A percentile compares a stretch with the other conserved stretches of the same genome.
Evolutionary conservation across 2,113 vertebrate genomes (phyloP).

Genomic region (Toxotes jaculatrix): DNA sequence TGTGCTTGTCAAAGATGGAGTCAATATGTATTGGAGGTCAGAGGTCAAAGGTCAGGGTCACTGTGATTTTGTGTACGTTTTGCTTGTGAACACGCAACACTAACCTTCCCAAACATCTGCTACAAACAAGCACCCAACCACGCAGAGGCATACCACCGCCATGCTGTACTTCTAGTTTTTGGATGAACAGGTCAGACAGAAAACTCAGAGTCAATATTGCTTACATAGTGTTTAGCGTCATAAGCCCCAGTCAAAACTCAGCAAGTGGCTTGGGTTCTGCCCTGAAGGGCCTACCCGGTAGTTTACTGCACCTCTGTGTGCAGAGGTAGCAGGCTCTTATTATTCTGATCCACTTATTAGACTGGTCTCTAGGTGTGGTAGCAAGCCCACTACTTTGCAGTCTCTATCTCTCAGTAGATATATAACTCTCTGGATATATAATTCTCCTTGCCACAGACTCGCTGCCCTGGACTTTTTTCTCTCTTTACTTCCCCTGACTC

Average conservation of each 20-base stretch:
- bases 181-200: constrained; percentile 41
- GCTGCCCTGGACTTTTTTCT: constrained; percentile 56
- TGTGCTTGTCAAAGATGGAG: too few species aligned
- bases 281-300: constrained; percentile 56
- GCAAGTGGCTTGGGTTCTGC: constrained; percentile 62
- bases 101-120: too few species aligned
- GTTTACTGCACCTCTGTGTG: constrained; percentile 71
- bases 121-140: too few species aligned
- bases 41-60: too few species aligned
- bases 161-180: too few species aligned
- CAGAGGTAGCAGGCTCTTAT: constrained; percentile 68
- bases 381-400: constrained; percentile 57
- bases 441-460: constrained; percentile 62
- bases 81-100: too few species aligned
- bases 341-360: constrained; percentile 73
- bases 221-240: constrained; percentile 67
- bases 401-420: constrained; percentile 67
- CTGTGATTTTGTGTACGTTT: too few species aligned
- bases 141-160: too few species aligned
- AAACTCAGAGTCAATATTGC: constrained; percentile 61
- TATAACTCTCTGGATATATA: constrained; percentile 68
- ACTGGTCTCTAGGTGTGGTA: constrained; percentile 64
- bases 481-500: constrained; percentile 67
- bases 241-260: constrained; percentile 58
- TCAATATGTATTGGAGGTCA: too few species aligned